These are phyloP conservation scores for Orchestia grillus DNA, from an alignment of 1,140 invertebrate species.

Conservation along the genomic window DNA sequence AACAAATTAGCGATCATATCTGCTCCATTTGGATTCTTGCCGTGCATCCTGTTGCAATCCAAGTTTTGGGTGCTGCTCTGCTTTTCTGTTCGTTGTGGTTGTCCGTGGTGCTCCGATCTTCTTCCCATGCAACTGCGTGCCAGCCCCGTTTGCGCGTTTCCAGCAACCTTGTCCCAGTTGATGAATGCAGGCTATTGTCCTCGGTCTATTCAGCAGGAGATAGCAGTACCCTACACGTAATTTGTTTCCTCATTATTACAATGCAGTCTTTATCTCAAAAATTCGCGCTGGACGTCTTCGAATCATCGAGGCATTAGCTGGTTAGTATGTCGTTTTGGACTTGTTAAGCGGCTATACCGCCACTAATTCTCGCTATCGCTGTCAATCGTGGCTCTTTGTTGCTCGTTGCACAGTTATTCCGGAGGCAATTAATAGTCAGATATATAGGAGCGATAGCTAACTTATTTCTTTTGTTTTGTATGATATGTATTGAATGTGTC, in stretches of 20 bases:
- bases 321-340: not conserved
- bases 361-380: not conserved
- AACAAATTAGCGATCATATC: not conserved
- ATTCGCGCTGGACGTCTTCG: not conserved
- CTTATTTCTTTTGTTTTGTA: too few relatives aligned
- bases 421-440: too few relatives aligned
- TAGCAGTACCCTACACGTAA: not conserved
- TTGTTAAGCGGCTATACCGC: not conserved
- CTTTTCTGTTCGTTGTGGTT: not conserved
- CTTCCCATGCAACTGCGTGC: not conserved
- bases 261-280: not conserved
- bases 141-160: not conserved
- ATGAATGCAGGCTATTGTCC: constrained; percentile 20
- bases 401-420: too few relatives aligned
- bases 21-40: not conserved
- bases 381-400: not conserved
- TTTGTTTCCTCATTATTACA: not conserved
- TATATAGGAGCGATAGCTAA: too few relatives aligned
- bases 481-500: too few relatives aligned
- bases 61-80: not conserved
- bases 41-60: not conserved
- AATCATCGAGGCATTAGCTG: not conserved
- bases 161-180: constrained; percentile 15
- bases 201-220: not conserved
- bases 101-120: not conserved